A percentile compares a stretch with the other conserved stretches of the same genome.
Evolutionary conservation across 2,888 invertebrate species (phyloP).

Genomic region (Hermaeophaga mercurialis): DNA sequence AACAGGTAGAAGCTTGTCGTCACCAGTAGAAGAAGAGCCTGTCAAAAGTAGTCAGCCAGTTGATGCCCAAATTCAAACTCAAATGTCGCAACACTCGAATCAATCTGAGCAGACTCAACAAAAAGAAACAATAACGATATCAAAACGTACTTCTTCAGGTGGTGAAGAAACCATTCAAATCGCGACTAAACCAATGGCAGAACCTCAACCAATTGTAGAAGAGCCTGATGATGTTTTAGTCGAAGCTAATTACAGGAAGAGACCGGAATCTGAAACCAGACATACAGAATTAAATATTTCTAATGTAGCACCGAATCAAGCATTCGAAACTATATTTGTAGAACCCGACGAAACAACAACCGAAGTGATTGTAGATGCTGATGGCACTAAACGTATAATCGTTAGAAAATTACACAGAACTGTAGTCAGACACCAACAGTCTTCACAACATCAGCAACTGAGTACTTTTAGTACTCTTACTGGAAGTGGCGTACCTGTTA

Average conservation of each 20-base stretch:
- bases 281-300: conserved; percentile 73
- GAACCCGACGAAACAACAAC: conserved; percentile 85
- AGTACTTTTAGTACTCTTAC: conserved; percentile 62
- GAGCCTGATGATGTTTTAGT: conserved; percentile 68
- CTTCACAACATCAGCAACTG: conserved; percentile 67
- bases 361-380: conserved; percentile 78
- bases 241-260: conserved; percentile 72
- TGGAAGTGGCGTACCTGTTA: conserved; percentile 64
- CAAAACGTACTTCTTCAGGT: conserved; percentile 65
- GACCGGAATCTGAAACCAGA: conserved; percentile 59
- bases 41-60: conserved; percentile 62
- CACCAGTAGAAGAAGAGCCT: conserved; percentile 50
- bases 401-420: conserved; percentile 75
- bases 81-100: conserved; percentile 45
- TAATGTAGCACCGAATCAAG: conserved; percentile 71
- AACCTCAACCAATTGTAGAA: conserved; percentile 60
- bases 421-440: conserved; percentile 69
- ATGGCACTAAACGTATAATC: conserved; percentile 80
- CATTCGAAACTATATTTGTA: conserved; percentile 80
- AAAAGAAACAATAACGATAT: conserved; percentile 70
- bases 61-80: conserved; percentile 66
- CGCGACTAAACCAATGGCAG: conserved; percentile 65
- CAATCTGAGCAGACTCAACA: conserved; percentile 53
- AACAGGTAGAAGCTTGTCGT: conserved; percentile 67
- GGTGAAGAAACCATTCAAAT: conserved; percentile 76